Conservation (phyloP, 2,888 invertebrate species). For the Falcaria lacertinaria region DNA sequence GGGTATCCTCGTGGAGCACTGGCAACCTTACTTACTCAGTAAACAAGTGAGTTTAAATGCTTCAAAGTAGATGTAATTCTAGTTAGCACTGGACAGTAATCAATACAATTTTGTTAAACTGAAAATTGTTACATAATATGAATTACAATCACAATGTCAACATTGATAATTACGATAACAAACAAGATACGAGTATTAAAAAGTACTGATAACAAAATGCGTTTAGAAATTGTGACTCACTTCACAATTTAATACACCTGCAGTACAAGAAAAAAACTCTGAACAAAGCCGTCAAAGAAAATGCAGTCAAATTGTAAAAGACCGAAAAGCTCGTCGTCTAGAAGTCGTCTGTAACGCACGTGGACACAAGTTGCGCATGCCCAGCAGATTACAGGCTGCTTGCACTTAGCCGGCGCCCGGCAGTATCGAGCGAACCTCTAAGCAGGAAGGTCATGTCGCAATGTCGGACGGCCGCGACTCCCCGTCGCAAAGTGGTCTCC, state of each 20-base stretch:
- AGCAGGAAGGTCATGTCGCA: constrained; percentile 69
- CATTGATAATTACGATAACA: constrained; percentile 23
- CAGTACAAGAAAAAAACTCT: background rate
- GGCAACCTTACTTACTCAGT: too few species aligned
- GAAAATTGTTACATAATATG: background rate
- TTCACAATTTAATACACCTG: background rate
- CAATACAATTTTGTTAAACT: background rate
- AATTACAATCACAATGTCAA: constrained; percentile 14
- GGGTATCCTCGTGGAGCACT: too few species aligned
- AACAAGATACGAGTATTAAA: background rate
- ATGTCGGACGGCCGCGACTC: constrained; percentile 76
- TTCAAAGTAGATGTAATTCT: too few species aligned
- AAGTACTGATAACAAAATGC: background rate
- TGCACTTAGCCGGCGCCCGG: constrained; percentile 25
- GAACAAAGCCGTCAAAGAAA: constrained; percentile 5
- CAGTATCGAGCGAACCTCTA: constrained; percentile 77
- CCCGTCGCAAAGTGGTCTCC: constrained; percentile 78
- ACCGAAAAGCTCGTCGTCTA: constrained; percentile 41
- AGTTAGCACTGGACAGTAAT: background rate
- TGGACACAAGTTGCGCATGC: constrained; percentile 53
- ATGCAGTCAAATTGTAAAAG: constrained; percentile 15
- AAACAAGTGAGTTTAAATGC: too few species aligned
- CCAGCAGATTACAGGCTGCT: constrained; percentile 32
- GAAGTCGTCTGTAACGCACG: constrained; percentile 57
- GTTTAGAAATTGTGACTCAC: background rate